These are phyloP conservation scores for Papilio helenus DNA, from an alignment of 1,140 invertebrate species.

Conservation along the genomic window DNA sequence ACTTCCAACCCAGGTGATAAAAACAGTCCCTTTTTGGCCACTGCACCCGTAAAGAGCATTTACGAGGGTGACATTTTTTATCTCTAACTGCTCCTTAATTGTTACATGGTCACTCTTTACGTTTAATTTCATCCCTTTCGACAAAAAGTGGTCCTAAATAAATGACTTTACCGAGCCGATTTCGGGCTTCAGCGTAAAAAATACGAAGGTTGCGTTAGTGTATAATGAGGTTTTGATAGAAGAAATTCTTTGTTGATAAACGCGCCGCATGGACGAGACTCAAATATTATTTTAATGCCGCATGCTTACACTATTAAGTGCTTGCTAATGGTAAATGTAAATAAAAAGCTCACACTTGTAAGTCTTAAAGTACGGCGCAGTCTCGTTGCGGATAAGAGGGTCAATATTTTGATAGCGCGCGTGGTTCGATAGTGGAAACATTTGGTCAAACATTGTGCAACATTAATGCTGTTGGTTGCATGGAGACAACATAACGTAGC, in stretches of 20 bases:
- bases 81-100: slow-evolving; percentile 74
- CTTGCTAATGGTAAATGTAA: slow-evolving; percentile 73
- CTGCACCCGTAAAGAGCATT: slow-evolving; percentile 61
- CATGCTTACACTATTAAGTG: slow-evolving; percentile 69
- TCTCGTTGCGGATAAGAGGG: slow-evolving; percentile 71
- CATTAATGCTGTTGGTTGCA: slow-evolving; percentile 61
- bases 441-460: slow-evolving; percentile 80
- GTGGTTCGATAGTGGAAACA: slow-evolving; percentile 72
- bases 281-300: slow-evolving; percentile 75
- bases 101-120: slow-evolving; percentile 73
- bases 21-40: slow-evolving; percentile 73
- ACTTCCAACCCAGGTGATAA: slow-evolving; percentile 80
- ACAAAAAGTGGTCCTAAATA: slow-evolving; percentile 76
- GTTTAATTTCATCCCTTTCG: slow-evolving; percentile 59
- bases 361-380: slow-evolving; percentile 69
- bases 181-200: slow-evolving; percentile 59
- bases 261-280: slow-evolving; percentile 56
- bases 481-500: slow-evolving; percentile 63
- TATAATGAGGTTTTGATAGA: slow-evolving; percentile 67
- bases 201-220: slow-evolving; percentile 57
- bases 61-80: slow-evolving; percentile 81
- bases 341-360: slow-evolving; percentile 71
- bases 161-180: slow-evolving; percentile 68
- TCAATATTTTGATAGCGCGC: slow-evolving; percentile 81
- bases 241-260: slow-evolving; percentile 59